Percentiles rank a stretch among this genome's conserved stretches.
phyloP scores from a whole-genome alignment of 2,888 invertebrate genomes.

The Drosophila cracens region DNA sequence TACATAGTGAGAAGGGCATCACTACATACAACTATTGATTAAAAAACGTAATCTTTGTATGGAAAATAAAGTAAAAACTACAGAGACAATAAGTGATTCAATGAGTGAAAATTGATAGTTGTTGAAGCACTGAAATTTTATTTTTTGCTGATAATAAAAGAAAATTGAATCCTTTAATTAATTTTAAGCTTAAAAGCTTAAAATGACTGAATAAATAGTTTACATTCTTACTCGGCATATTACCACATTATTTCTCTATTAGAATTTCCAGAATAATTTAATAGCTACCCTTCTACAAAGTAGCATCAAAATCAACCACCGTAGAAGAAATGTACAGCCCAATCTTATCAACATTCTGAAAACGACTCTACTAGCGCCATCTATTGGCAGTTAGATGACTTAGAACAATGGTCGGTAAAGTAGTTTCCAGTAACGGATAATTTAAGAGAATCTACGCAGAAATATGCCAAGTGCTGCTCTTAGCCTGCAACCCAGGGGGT shows the following conservation, averaged over 20 bases:
- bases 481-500: conserved; percentile 36
- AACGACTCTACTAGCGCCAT: conserved; percentile 57
- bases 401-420: conserved; percentile 62
- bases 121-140: neutral
- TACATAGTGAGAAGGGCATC: neutral
- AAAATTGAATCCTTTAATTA: neutral
- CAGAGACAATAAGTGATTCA: neutral
- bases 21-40: neutral
- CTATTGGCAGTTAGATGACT: conserved; percentile 55
- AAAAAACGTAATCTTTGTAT: neutral
- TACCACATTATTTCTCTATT: neutral
- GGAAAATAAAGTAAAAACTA: neutral
- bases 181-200: neutral
- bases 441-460: conserved; percentile 65
- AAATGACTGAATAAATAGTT: neutral
- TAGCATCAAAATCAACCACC: conserved; percentile 19
- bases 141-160: neutral
- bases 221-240: neutral
- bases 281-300: neutral
- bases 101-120: neutral
- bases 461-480: conserved; percentile 49
- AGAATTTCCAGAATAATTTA: conserved; percentile 1
- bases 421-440: conserved; percentile 70
- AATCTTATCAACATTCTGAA: conserved; percentile 12
- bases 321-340: neutral